Evolutionary conservation across 2,888 invertebrate species (phyloP).

Genomic region (Saturnia pavonia): DNA sequence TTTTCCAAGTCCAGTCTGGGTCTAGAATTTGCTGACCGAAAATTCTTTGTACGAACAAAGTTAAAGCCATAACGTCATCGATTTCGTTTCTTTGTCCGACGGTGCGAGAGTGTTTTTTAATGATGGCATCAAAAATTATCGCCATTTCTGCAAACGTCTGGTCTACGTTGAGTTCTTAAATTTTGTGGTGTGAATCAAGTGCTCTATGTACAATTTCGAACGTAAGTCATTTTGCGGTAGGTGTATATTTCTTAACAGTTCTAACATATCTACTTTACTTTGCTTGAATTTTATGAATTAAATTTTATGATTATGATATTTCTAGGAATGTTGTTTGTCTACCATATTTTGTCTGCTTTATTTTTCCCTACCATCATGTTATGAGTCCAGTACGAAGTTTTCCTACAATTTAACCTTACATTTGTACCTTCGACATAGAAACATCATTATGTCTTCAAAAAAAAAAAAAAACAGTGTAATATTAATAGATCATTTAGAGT

Average conservation of each 20-base stretch:
- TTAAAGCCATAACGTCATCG: constrained; percentile 44
- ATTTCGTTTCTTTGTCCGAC: constrained; percentile 49
- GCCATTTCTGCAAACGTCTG: constrained; percentile 41
- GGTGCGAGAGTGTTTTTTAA: constrained; percentile 47
- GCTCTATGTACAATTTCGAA: constrained; percentile 30
- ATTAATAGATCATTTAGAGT: not conserved
- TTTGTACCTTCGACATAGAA: not conserved
- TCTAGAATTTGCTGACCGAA: constrained; percentile 60
- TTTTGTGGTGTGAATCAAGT: constrained; percentile 26
- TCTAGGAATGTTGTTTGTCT: no score
- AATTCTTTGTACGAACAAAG: constrained; percentile 47
- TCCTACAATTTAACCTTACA: not conserved
- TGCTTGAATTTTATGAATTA: no score
- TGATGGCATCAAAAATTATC: constrained; percentile 31
- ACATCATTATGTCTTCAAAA: no score
- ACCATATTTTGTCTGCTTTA: not conserved
- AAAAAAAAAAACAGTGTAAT: no score
- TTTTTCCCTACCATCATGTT: not conserved
- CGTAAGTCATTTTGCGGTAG: not conserved
- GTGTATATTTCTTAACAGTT: not conserved
- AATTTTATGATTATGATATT: no score
- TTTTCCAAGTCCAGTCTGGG: constrained; percentile 56
- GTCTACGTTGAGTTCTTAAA: constrained; percentile 18
- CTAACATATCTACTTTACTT: not conserved
- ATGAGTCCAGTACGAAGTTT: not conserved